Base-by-base conservation (phyloP, 2,113 vertebrate species). In the Plotosus lineatus region DNA sequence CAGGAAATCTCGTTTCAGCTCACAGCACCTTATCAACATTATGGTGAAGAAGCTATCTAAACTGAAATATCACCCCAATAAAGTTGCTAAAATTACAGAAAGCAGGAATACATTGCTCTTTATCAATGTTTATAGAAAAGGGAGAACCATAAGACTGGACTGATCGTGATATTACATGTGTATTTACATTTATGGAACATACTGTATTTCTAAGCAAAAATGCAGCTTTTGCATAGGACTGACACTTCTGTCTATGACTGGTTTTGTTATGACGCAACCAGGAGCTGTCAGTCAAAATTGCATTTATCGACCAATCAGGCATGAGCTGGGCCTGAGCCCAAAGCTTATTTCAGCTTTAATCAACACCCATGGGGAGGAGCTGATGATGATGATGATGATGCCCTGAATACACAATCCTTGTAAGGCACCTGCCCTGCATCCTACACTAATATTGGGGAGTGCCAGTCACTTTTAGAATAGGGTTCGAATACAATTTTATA, bases 281-380 rank as follows among this genome's bases (percentile, higher is more conserved):
- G 85, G 69, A 79, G 87, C 87, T 91, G 88, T 88, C 89, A 88
- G 87, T 92, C 89, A 78, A 88, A 72, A 86, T 90, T 83, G 89
- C 88, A 84, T 89, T 89, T 90, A 92, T 82, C 79, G 86, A 90
- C 88, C 83, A 84, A 88, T 89, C 81, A 83, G 68, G 75, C 0
- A 72, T 77, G 71, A 85, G 89, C 82, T 21, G 68, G 50, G 21
- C 68, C 10, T 10, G 78, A 77, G 85, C 84, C 90, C 65, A 55
- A 75, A 40, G 68, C 87, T 89, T 86, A 76, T 87, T 89, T 92
- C 87, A 85, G 85, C 78, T 69, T 85, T 89, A 94, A 95, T 94
- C 93, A 94, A 92, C 90, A 87, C 91, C 88, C 91, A 77, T 36
- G 90, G 85, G 85, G 90, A 91, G 86, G 86, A 80, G 87, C 88